These are phyloP conservation scores for Garrulus glandarius DNA, from an alignment of 2,797 vertebrate genomes.

Conservation along the genomic window DNA sequence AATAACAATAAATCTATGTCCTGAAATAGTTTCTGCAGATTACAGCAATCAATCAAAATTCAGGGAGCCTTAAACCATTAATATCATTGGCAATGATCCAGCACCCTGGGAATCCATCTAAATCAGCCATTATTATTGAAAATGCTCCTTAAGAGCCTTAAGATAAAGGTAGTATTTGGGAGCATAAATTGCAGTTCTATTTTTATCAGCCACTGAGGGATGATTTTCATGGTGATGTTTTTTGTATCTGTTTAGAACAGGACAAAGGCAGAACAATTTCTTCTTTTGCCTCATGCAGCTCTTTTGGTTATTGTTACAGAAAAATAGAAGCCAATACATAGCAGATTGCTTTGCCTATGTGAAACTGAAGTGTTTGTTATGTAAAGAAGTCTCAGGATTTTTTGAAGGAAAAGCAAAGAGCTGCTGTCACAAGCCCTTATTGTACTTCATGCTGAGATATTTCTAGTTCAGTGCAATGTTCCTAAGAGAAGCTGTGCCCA, in stretches of 20 bases:
- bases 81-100: conserved; percentile 77
- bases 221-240: conserved; percentile 38
- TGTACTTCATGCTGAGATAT: neutral
- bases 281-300: conserved; percentile 4
- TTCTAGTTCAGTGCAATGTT: neutral
- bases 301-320: conserved; percentile 9
- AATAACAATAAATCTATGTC: conserved; percentile 82
- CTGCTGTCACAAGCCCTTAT: neutral
- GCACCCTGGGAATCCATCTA: conserved; percentile 75
- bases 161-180: conserved; percentile 55
- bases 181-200: conserved; percentile 65
- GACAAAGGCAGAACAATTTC: conserved; percentile 5
- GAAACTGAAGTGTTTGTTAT: neutral
- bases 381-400: neutral
- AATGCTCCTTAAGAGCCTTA: conserved; percentile 66
- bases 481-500: neutral
- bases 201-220: conserved; percentile 54
- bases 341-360: neutral
- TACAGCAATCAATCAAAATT: conserved; percentile 82
- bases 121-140: conserved; percentile 74
- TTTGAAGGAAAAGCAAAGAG: neutral
- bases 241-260: conserved; percentile 39
- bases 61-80: conserved; percentile 78
- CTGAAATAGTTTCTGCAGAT: conserved; percentile 81
- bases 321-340: neutral